Base-by-base conservation (phyloP, 1,140 invertebrate genomes). In the Stenopsyche tienmushanensis region DNA sequence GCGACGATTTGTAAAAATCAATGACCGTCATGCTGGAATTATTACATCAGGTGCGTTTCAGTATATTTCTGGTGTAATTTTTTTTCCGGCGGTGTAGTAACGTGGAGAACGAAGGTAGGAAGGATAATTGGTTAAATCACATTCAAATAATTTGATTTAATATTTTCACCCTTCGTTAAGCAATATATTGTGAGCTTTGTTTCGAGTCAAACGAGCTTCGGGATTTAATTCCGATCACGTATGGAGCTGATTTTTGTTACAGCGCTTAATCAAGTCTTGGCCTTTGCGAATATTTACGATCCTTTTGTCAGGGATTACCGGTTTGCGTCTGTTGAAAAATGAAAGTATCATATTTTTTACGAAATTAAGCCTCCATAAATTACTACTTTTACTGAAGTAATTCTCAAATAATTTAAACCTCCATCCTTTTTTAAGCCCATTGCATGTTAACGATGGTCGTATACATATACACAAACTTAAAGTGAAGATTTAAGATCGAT, bases 101-200 rank as follows among this genome's bases (percentile, higher is more conserved):
- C 29, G 29, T 7, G 5, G 13, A 13, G 29, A 13, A 34, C 5
- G 5, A 5, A 5, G 5, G 5, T 5, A 34, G 13, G 13, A 34
- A 13, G 29, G 29, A 34, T 34, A 34, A 34, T 34, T 34, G 29
- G 29, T 9, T 21, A 39, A 57, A 42, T 57, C 54, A 39, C 29
- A 57, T 57, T 42, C 18, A 39, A 57, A 57, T 49, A 60, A 60
- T 45, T 47, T 26, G 42, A 60, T 60, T 60, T 60, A 23, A 60
- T 60, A 60, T 60, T 45, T 60, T 60, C 44, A 47, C 57, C 21
- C 34, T 60, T 60, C 57, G 57, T 60, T 60, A 60, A 41, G 41
- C 42, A 17, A 5, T n/a, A 25, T 24, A 17, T 20, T 18, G 26
- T 34, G 17, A 42, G 54, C 44, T 60, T 60, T 60, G 44, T 57